Percentiles rank a stretch among this genome's conserved stretches.
Evolutionary conservation across 2,797 vertebrate species (phyloP).

Genomic region (Enteromius treurensis): DNA sequence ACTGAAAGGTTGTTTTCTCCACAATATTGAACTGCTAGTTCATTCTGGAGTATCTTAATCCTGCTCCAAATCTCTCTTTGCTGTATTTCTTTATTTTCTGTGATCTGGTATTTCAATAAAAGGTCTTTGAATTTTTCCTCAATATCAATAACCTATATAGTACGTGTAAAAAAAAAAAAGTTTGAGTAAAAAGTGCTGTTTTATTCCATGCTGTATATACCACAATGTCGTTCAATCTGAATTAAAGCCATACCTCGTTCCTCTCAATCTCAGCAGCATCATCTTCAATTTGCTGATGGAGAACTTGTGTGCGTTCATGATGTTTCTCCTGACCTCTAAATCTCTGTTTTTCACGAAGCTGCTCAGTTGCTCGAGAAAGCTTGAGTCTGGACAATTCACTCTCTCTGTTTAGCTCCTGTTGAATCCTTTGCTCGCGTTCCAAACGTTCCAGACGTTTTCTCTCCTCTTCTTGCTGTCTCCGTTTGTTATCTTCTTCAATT

Average conservation of each 20-base stretch:
- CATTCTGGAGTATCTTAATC: conserved; percentile 55
- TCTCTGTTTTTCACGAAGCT: conserved; percentile 42
- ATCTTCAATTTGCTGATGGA: conserved; percentile 54
- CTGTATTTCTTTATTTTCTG: conserved; percentile 48
- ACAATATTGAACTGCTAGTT: conserved; percentile 43
- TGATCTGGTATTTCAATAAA: conserved; percentile 47
- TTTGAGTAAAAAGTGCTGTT: neutral
- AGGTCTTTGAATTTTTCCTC: conserved; percentile 44
- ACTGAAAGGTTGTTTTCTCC: conserved; percentile 30
- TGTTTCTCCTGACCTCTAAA: conserved; percentile 19
- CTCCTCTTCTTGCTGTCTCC: conserved; percentile 40
- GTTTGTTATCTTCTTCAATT: conserved; percentile 34
- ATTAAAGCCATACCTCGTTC: conserved; percentile 37
- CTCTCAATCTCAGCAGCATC: conserved; percentile 41
- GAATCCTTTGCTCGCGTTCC: conserved; percentile 47
- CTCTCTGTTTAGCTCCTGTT: conserved; percentile 48
- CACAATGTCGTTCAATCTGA: neutral
- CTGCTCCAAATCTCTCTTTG: conserved; percentile 30
- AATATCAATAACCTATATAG: conserved; percentile 37
- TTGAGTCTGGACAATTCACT: conserved; percentile 40
- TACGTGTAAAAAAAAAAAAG: no score
- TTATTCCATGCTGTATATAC: neutral
- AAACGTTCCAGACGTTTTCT: conserved; percentile 19
- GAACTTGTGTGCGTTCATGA: conserved; percentile 40
- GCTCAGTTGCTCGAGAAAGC: conserved; percentile 41